Conservation (phyloP, 2,888 invertebrate genomes). For the Brachyptera putata region DNA sequence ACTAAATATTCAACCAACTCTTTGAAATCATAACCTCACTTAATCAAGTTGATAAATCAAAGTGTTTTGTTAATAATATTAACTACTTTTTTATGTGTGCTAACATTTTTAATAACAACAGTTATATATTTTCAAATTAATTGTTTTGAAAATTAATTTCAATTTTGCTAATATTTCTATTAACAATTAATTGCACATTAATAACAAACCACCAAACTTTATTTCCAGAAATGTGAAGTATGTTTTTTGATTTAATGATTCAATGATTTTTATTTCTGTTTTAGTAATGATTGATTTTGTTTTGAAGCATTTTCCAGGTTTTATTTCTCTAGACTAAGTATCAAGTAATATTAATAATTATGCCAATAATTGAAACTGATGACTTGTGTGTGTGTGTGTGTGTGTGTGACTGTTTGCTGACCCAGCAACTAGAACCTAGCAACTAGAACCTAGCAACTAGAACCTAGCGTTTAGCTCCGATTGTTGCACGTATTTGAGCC, state of each 20-base stretch:
- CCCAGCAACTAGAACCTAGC: background rate
- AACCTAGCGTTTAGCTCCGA: background rate
- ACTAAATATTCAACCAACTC: background rate
- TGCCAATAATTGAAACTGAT: too few species aligned
- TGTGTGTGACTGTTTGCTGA: background rate
- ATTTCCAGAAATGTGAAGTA: background rate
- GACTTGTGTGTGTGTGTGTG: slow-evolving; percentile 4
- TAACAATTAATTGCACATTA: too few species aligned
- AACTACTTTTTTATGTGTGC: too few species aligned
- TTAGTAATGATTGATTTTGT: slow-evolving; percentile 6
- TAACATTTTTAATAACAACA: too few species aligned
- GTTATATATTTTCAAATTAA: too few species aligned
- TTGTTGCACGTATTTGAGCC: background rate
- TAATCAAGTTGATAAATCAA: background rate
- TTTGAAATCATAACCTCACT: background rate
- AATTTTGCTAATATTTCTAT: too few species aligned
- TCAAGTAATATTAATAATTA: background rate
- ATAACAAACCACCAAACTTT: too few species aligned
- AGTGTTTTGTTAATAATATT: too few species aligned
- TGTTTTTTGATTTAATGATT: background rate
- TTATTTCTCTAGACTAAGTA: background rate
- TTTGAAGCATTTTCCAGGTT: slow-evolving; percentile 5
- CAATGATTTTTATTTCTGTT: slow-evolving; percentile 19
- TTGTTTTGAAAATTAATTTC: too few species aligned
- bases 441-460: background rate